phyloP scores from a whole-genome alignment of 2,888 invertebrate species.

The Dexiosoma caninum region DNA sequence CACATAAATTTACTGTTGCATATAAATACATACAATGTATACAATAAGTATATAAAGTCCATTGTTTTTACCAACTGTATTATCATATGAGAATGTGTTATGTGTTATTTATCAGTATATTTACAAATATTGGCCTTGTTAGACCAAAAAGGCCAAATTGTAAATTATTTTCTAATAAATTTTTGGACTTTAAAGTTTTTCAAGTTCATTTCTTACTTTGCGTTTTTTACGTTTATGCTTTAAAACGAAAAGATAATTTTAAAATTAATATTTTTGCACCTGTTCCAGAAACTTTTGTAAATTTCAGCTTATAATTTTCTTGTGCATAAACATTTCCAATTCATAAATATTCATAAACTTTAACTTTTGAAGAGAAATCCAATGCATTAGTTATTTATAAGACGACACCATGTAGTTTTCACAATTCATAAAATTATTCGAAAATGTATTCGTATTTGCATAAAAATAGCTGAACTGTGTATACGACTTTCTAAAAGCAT shows the following conservation, averaged over 20 bases:
- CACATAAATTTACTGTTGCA: no score
- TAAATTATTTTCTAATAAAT: slow-evolving; percentile 6
- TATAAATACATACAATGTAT: no score
- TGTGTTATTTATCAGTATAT: background rate
- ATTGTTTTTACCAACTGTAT: background rate
- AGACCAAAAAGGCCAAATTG: background rate
- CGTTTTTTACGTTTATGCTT: no score
- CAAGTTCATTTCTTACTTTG: background rate
- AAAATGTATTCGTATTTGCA: no score
- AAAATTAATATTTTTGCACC: no score
- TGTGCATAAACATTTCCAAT: background rate
- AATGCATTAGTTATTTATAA: slow-evolving; percentile 4
- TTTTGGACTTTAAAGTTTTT: slow-evolving; percentile 13
- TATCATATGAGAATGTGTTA: background rate
- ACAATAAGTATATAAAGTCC: no score
- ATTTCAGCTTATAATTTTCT: background rate
- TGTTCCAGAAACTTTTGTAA: background rate
- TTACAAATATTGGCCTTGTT: slow-evolving; percentile 19
- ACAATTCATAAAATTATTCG: no score
- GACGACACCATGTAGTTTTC: no score
- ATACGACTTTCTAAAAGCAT: no score
- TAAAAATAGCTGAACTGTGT: no score
- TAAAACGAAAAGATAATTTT: no score
- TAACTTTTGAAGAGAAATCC: background rate
- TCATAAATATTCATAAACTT: slow-evolving; percentile 40